phyloP scores from a whole-genome alignment of 2,797 vertebrate genomes.

The Dermochelys coriacea region DNA sequence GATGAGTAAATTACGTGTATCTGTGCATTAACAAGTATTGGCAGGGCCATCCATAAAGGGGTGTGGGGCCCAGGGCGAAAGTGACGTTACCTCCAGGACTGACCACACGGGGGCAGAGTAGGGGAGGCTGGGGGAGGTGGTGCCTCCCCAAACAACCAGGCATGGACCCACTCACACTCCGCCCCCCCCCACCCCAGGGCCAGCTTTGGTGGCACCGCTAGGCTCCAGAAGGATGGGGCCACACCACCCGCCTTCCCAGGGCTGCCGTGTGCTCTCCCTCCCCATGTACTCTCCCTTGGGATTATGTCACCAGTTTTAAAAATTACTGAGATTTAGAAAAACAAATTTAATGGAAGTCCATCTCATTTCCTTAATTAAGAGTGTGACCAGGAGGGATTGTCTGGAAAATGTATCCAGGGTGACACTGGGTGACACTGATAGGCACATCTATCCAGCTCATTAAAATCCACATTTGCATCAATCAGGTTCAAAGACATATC shows the following conservation, averaged over 20 bases:
- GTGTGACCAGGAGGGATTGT: slow-evolving; percentile 7
- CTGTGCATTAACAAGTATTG: background rate
- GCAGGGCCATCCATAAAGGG: too few relatives aligned
- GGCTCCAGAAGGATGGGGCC: too few relatives aligned
- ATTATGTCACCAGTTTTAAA: background rate
- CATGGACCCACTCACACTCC: too few relatives aligned
- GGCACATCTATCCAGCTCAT: background rate
- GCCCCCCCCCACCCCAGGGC: too few relatives aligned
- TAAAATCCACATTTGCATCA: background rate
- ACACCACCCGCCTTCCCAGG: too few relatives aligned
- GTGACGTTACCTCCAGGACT: too few relatives aligned
- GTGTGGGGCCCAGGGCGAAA: too few relatives aligned
- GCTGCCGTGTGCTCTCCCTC: too few relatives aligned
- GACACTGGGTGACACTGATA: background rate
- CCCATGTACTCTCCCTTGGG: background rate
- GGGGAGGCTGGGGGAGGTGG: too few relatives aligned
- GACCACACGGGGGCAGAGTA: too few relatives aligned
- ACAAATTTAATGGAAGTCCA: background rate
- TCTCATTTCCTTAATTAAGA: background rate
- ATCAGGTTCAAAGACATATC: background rate
- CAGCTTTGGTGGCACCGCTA: too few relatives aligned
- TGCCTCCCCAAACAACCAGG: too few relatives aligned
- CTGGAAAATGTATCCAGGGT: slow-evolving; percentile 2
- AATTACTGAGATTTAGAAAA: slow-evolving; percentile 27
- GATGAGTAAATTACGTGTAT: accelerated